Base-by-base conservation (phyloP, 2,113 vertebrate genomes). In the Nothocercus nigrocapillus region DNA sequence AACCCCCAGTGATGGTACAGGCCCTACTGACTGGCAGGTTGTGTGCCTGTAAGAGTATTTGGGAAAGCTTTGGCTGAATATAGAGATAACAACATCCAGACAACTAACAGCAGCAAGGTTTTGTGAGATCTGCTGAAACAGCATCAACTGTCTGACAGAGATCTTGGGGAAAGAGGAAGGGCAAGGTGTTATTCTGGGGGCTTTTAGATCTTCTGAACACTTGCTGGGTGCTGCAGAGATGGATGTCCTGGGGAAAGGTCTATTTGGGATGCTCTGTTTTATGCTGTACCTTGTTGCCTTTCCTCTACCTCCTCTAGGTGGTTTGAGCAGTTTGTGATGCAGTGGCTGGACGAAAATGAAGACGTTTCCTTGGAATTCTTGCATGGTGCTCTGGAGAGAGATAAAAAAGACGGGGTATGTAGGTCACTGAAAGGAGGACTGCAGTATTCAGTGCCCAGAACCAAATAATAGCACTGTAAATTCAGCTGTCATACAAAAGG, bases 401-500 rank as follows among this genome's bases (percentile, higher is more conserved):
- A 99, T 97, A 99, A 99, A 97, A 99, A 99, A 94, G 99, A 99
- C 66, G 99, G 99, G 97, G 99, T 99, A 98, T 96, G 99, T 97
- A 49, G 38, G 86, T 80, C 24, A 47, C 44, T 47, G n/a, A 61
- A 19, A 44, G 32, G 22, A 76, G 24, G 9, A 11, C 16, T 40
- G 2, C 17, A 49, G 38, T 7, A 19, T 51, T 68, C 44, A 16
- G 27, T 67, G 47, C 24, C 58, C 25, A 82, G 61, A 80, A 51
- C 11, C 11, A 80, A 87, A 38, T 32, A 84, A 6, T 40, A 76
- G 1, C 5, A 13, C 38, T 59, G 28, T 63, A 74, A 87, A 91
- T 66, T 82, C 70, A 66, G 5, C 14, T 80, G 34, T 67, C 30
- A 13, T 69, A n/a, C 64, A 66, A n/a, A 62, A 30, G 13, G 21